Evolutionary conservation across 2,113 vertebrate genomes (phyloP).

Genomic region (Orthonyx spaldingii): DNA sequence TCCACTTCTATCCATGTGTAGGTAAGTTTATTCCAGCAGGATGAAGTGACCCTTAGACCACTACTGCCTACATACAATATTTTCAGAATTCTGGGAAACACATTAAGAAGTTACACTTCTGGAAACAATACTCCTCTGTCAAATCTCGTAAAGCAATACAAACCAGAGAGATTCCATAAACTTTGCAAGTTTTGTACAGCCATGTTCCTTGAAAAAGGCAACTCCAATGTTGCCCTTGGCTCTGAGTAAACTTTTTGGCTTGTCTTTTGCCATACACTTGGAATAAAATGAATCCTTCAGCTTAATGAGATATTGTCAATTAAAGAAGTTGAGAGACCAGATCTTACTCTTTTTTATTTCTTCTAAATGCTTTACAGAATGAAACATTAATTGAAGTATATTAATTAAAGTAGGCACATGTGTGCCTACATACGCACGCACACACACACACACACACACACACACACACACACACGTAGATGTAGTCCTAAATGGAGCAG

Average conservation of each 20-base stretch:
- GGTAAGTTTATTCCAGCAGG: conserved; percentile 2
- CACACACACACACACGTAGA: not conserved
- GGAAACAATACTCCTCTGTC: conserved; percentile 59
- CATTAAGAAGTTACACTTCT: conserved; percentile 47
- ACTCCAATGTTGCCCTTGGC: conserved; percentile 24
- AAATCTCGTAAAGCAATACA: conserved; percentile 56
- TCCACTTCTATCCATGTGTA: not conserved
- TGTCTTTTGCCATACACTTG: conserved; percentile 12
- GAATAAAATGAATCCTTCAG: conserved; percentile 44
- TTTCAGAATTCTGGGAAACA: conserved; percentile 60
- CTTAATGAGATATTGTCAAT: conserved; percentile 36
- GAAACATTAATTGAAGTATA: not conserved
- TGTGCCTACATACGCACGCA: too few species aligned
- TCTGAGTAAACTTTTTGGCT: conserved; percentile 20
- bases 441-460: too few species aligned
- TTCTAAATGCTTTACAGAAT: conserved; percentile 30
- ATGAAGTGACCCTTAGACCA: conserved; percentile 22
- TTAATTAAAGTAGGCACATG: too few species aligned
- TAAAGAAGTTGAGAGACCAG: conserved; percentile 19
- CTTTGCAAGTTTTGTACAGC: conserved; percentile 11
- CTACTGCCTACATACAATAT: conserved; percentile 4
- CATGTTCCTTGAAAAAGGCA: conserved; percentile 45
- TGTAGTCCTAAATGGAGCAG: not conserved
- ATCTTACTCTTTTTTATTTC: conserved; percentile 37
- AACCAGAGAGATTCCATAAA: conserved; percentile 57